Evolutionary conservation across 2,797 vertebrate genomes (phyloP), one percentile per base, ranked within the genome.

Genomic region (Rhadinocentrus ornatus): DNA sequence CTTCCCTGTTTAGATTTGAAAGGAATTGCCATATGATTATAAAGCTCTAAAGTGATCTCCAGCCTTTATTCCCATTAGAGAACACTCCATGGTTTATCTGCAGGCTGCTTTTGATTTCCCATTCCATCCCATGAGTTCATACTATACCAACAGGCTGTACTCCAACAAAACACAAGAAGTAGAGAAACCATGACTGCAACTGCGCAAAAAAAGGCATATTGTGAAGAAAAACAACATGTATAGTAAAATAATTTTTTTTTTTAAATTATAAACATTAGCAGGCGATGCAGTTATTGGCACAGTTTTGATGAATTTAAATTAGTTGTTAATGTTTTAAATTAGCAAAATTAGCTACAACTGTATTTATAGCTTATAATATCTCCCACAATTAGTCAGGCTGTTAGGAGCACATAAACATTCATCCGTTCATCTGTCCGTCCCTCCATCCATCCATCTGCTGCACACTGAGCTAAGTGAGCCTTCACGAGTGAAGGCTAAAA

Each of bases 61-160:
- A 71, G 67, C 65, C 54, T 75, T 68, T 15, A 73, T 41, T 73
- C 65, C 76, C 70, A 69, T 71, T 73, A 27, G 71, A 81, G 76
- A 84, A 69, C 75, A 77, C 75, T 79, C 66, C 2, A 75, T 79
- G 62, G 77, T 88, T 85, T 82, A 82, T 90, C 78, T 80, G 79
- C 82, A 77, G 71, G 58, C 77, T 82, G 84, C 78, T 37, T 89
- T 88, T 86, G 81, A 91, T 86, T 85, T 86, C 78, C 85, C 73
- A 85, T 86, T 65, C 78, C 65, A 37, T 87, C 76, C 78, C 80
- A 73, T 82, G 78, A 87, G 83, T 75, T 86, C 71, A 71, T 34
- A 59, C 67, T 68, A 46, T 31, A 71, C 70, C 74, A 81, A 86
- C 85, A 77, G 73, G 52, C 65, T 78, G 66, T 18, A 29, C 44